Percentiles rank a stretch among this genome's conserved stretches.
These are phyloP conservation scores for Phrynocephalus vlangalii DNA, from an alignment of 2,797 vertebrate species.

Conservation along the genomic window DNA sequence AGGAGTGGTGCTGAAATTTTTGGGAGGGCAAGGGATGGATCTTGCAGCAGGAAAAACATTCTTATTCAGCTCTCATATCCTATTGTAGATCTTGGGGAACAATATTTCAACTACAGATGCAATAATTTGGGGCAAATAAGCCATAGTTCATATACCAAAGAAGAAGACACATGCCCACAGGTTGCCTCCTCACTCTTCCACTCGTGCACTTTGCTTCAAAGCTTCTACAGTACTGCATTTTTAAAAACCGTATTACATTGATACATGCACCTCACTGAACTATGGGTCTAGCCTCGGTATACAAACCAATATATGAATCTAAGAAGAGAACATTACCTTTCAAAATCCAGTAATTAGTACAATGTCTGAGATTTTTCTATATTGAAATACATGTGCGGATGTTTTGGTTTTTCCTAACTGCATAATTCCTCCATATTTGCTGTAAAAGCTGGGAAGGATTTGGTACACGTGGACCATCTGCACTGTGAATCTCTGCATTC, in stretches of 20 bases:
- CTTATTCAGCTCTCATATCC: neutral
- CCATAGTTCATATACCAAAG: neutral
- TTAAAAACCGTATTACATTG: neutral
- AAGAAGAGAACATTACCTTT: too few species aligned
- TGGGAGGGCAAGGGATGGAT: too few species aligned
- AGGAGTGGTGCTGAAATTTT: neutral
- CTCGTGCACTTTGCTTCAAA: neutral
- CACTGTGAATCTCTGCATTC: neutral
- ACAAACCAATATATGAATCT: neutral
- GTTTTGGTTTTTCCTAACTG: neutral
- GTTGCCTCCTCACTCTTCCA: neutral
- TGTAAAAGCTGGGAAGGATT: neutral
- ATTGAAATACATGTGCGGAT: neutral
- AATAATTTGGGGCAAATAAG: neutral
- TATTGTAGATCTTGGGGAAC: neutral
- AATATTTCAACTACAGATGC: neutral
- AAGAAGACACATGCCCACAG: neutral
- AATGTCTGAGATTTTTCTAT: neutral
- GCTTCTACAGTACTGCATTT: neutral
- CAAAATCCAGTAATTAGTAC: neutral
- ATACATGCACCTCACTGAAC: neutral
- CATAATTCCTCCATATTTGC: neutral
- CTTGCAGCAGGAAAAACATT: neutral
- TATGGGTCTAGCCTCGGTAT: neutral
- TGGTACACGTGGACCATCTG: neutral